These are phyloP conservation scores for Trachymyrmex septentrionalis DNA, from an alignment of 1,140 invertebrate genomes.

Conservation along the genomic window DNA sequence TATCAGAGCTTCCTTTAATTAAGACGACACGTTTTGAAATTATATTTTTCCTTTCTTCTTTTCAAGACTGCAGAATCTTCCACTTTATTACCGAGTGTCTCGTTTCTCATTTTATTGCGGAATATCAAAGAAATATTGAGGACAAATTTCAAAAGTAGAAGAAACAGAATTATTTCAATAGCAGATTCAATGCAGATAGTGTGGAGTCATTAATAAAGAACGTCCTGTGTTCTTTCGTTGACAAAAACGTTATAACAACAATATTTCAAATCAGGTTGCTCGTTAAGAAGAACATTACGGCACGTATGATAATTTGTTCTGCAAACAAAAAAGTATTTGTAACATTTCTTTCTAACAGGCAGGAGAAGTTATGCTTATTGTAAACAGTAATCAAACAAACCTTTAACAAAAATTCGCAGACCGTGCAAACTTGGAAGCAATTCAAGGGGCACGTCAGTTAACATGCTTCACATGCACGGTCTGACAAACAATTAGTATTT, in stretches of 20 bases:
- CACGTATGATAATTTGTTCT: constrained; percentile 3
- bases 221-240: background rate
- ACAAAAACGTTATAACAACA: constrained; percentile 33
- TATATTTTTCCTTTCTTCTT: constrained; percentile 12
- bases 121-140: constrained; percentile 23
- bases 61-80: constrained; percentile 15
- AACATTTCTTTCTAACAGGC: background rate
- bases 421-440: background rate
- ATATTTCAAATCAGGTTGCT: constrained; percentile 6
- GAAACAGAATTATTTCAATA: constrained; percentile 6
- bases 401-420: background rate
- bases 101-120: background rate
- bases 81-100: background rate
- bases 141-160: background rate
- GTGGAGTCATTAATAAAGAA: background rate
- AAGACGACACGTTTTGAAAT: constrained; percentile 33
- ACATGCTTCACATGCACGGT: background rate
- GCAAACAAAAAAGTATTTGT: background rate
- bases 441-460: background rate
- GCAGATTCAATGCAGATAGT: no score
- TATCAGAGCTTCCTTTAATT: constrained; percentile 41
- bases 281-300: background rate
- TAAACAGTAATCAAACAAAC: background rate
- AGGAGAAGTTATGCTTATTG: background rate
- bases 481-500: constrained; percentile 54